phyloP scores from a whole-genome alignment of 37 sponge, comb jelly and placozoan species.

The Geodia barretti region DNA sequence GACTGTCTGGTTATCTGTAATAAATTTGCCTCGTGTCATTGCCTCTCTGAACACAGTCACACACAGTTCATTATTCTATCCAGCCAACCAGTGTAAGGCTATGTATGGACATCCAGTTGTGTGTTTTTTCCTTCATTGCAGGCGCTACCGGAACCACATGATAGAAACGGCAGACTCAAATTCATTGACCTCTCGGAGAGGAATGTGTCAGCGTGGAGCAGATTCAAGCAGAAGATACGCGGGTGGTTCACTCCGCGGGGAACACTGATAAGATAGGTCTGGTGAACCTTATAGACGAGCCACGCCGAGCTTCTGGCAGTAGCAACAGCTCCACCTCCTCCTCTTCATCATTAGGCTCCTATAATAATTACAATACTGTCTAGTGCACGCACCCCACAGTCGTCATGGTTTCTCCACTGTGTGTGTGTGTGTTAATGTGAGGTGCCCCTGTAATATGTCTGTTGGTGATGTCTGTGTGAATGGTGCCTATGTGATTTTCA shows the following conservation, averaged over 20 bases:
- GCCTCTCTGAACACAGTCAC: too few species aligned
- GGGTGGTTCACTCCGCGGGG: not conserved
- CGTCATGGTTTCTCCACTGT: too few species aligned
- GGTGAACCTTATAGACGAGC: slow-evolving; percentile 12
- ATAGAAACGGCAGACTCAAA: slow-evolving; percentile 60
- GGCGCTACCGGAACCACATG: slow-evolving; percentile 36
- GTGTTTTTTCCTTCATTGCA: not conserved
- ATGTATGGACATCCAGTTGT: too few species aligned
- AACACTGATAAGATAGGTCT: slow-evolving; percentile 24
- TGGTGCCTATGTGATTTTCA: too few species aligned
- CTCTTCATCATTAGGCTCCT: not conserved
- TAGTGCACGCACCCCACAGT: too few species aligned
- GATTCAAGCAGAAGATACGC: not conserved
- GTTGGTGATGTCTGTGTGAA: too few species aligned
- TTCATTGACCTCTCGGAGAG: slow-evolving; percentile 46
- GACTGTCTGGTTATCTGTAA: too few species aligned
- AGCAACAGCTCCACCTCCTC: not conserved
- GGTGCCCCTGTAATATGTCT: too few species aligned
- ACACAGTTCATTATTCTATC: too few species aligned
- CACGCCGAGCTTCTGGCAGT: not conserved
- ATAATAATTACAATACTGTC: not conserved
- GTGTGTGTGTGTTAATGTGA: too few species aligned
- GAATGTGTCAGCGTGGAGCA: not conserved
- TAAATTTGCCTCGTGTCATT: too few species aligned
- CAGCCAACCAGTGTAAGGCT: too few species aligned